phyloP scores from a whole-genome alignment of 2,888 invertebrate species.

The Melinopterus prodromus region DNA sequence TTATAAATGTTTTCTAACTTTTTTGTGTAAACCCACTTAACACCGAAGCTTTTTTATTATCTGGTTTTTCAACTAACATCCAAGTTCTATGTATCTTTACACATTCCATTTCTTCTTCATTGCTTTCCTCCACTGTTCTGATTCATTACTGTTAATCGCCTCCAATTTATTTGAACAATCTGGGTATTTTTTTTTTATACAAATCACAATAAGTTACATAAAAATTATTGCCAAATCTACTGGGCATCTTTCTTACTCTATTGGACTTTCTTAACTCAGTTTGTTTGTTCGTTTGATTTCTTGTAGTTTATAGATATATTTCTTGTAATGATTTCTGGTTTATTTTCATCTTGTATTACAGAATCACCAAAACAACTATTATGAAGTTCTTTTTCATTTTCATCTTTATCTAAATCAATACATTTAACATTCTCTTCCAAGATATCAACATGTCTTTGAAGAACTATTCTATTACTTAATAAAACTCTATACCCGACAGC shows the following conservation, averaged over 20 bases:
- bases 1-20: conserved; percentile 36
- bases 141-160: conserved; percentile 33
- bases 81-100: no score
- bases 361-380: background rate
- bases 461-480: conserved; percentile 31
- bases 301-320: no score
- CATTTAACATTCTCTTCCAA: conserved; percentile 33
- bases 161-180: conserved; percentile 33
- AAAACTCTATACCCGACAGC: conserved; percentile 34
- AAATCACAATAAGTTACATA: conserved; percentile 32
- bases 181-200: no score
- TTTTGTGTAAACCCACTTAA: conserved; percentile 40
- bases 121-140: no score
- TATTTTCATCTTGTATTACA: conserved; percentile 17
- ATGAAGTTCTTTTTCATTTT: conserved; percentile 27
- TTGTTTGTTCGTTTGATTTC: conserved; percentile 9
- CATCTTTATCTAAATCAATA: conserved; percentile 24
- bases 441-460: conserved; percentile 34
- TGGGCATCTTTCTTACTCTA: conserved; percentile 29
- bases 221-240: conserved; percentile 31
- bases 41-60: conserved; percentile 36
- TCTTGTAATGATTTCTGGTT: no score
- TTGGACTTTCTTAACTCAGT: conserved; percentile 24
- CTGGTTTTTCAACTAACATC: conserved; percentile 36
- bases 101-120: no score